phyloP scores from a whole-genome alignment of 2,888 invertebrate species.

The Leucoma salicis region DNA sequence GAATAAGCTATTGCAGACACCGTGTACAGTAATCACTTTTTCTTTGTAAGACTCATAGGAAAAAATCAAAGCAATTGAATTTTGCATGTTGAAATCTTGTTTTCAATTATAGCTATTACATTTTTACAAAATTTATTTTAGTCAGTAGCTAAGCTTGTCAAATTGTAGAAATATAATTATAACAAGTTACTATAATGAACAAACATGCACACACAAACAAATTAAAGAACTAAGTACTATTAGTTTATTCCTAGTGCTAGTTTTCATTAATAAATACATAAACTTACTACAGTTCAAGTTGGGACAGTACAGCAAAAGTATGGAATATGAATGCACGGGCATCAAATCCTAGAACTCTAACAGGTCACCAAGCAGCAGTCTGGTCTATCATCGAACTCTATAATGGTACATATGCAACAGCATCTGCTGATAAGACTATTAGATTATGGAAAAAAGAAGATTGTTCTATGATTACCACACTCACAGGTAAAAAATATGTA shows the following conservation, averaged over 20 bases:
- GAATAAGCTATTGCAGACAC: no score
- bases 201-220: no score
- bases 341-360: slow-evolving; percentile 78
- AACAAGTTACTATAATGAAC: no score
- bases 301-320: slow-evolving; percentile 94
- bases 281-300: slow-evolving; percentile 89
- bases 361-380: slow-evolving; percentile 91
- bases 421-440: slow-evolving; percentile 95
- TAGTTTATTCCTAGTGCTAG: not conserved
- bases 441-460: slow-evolving; percentile 88
- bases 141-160: no score
- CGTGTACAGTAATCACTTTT: no score
- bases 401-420: slow-evolving; percentile 87
- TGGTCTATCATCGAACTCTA: slow-evolving; percentile 87
- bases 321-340: slow-evolving; percentile 86
- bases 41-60: no score
- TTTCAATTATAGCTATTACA: no score
- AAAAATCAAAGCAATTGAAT: no score
- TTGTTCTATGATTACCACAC: slow-evolving; percentile 84
- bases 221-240: no score
- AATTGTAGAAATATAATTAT: no score
- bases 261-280: not conserved
- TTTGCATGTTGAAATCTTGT: no score
- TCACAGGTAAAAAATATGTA: slow-evolving; percentile 85
- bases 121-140: no score